Conservation (phyloP, 2,113 vertebrate genomes). For the Alethe diademata region DNA sequence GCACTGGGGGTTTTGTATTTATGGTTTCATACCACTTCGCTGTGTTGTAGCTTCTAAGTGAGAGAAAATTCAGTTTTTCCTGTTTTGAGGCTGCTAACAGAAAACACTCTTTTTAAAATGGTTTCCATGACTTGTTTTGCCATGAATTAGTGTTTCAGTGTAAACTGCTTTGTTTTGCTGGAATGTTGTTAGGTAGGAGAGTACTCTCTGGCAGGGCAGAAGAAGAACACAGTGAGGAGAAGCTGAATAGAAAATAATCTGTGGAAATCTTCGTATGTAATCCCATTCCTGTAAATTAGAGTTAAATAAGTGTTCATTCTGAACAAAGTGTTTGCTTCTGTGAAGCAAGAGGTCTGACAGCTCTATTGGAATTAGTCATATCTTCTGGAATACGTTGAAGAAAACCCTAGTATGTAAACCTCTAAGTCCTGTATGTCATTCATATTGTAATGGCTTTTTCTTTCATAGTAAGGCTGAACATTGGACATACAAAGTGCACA, state of each 20-base stretch:
- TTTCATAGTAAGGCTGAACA: background rate
- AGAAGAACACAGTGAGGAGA: background rate
- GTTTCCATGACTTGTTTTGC: background rate
- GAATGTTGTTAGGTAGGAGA: background rate
- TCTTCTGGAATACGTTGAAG: background rate
- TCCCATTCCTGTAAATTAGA: background rate
- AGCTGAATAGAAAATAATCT: background rate
- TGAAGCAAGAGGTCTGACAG: background rate
- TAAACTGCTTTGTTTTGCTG: background rate
- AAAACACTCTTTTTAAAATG: background rate
- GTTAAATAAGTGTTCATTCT: background rate
- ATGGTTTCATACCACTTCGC: background rate
- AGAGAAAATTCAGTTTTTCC: background rate
- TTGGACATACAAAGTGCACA: background rate
- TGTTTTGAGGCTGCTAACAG: background rate
- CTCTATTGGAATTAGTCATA: background rate
- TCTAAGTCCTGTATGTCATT: background rate
- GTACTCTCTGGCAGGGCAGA: background rate
- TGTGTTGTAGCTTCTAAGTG: background rate
- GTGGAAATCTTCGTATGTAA: background rate
- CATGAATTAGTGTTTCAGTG: background rate
- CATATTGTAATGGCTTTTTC: background rate
- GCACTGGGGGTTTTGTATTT: background rate
- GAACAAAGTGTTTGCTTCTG: background rate
- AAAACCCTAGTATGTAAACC: background rate